Percentiles rank a stretch among this genome's conserved stretches.
phyloP scores from a whole-genome alignment of 2,888 invertebrate species.

The Himalopsyche kuldschensis region DNA sequence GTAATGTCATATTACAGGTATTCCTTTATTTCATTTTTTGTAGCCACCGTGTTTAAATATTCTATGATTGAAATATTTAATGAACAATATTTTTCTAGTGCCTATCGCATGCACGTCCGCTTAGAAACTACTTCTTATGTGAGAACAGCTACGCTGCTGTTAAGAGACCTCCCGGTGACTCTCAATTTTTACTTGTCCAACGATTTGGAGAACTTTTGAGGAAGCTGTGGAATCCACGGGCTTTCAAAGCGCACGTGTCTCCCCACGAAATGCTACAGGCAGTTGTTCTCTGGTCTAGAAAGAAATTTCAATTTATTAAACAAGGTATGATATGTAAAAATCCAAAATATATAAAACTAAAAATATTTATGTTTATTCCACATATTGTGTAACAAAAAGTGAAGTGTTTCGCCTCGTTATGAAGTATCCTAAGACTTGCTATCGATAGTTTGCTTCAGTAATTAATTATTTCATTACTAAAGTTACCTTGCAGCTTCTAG shows the following conservation, averaged over 20 bases:
- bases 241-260: conserved; percentile 98
- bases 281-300: conserved; percentile 94
- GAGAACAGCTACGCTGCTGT: conserved; percentile 90
- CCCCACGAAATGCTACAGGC: conserved; percentile 99
- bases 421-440: too few species aligned
- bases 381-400: too few species aligned
- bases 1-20: conserved; percentile 96
- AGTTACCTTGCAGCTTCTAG: too few species aligned
- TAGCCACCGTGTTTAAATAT: not conserved
- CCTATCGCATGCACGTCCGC: conserved; percentile 89
- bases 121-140: conserved; percentile 92
- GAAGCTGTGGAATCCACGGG: conserved; percentile 98
- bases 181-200: conserved; percentile 86
- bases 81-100: conserved; percentile 63
- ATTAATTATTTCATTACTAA: too few species aligned
- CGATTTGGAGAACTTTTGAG: conserved; percentile 93
- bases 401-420: not conserved
- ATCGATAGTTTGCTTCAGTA: too few species aligned
- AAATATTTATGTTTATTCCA: too few species aligned
- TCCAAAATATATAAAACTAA: not conserved
- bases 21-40: not conserved
- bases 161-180: conserved; percentile 94
- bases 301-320: conserved; percentile 96
- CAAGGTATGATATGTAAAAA: conserved; percentile 69
- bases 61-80: not conserved